Percentiles rank a stretch among this genome's conserved stretches.
These are phyloP conservation scores for Gerris buenoi DNA, from an alignment of 1,140 invertebrate species.

Conservation along the genomic window DNA sequence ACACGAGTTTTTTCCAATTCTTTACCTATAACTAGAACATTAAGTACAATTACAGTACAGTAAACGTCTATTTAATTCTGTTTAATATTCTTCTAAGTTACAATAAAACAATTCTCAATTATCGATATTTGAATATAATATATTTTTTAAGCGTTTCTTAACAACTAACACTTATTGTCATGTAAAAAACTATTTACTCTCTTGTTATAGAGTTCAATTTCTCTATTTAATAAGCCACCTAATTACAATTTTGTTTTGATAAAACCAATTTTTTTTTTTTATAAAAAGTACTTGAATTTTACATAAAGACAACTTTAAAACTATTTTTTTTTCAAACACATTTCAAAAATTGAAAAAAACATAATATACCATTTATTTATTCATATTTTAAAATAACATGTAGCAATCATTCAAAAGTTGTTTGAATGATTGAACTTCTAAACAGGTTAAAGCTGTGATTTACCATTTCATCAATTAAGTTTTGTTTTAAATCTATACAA, in stretches of 20 bases:
- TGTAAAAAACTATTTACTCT: constrained; percentile 2
- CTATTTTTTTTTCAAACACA: too few relatives aligned
- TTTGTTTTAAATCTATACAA: neutral
- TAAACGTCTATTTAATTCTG: too few relatives aligned
- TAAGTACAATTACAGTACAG: too few relatives aligned
- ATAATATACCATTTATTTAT: neutral
- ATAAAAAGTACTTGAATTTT: neutral
- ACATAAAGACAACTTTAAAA: too few relatives aligned
- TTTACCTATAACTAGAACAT: too few relatives aligned
- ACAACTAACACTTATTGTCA: constrained; percentile 4
- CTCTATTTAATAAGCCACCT: constrained; percentile 1
- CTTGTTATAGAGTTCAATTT: neutral
- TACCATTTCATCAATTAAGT: neutral
- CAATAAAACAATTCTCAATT: too few relatives aligned
- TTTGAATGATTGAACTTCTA: neutral
- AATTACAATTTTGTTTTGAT: neutral
- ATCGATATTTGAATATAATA: too few relatives aligned
- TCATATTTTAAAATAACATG: neutral
- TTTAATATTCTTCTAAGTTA: too few relatives aligned
- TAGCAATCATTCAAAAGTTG: neutral
- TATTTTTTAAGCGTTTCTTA: neutral
- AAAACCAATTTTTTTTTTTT: neutral
- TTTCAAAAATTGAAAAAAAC: too few relatives aligned
- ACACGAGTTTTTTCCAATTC: too few relatives aligned
- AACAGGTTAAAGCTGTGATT: constrained; percentile 10